These are phyloP conservation scores for Mesoclemmys tuberculata DNA, from an alignment of 2,113 vertebrate genomes.

Conservation along the genomic window DNA sequence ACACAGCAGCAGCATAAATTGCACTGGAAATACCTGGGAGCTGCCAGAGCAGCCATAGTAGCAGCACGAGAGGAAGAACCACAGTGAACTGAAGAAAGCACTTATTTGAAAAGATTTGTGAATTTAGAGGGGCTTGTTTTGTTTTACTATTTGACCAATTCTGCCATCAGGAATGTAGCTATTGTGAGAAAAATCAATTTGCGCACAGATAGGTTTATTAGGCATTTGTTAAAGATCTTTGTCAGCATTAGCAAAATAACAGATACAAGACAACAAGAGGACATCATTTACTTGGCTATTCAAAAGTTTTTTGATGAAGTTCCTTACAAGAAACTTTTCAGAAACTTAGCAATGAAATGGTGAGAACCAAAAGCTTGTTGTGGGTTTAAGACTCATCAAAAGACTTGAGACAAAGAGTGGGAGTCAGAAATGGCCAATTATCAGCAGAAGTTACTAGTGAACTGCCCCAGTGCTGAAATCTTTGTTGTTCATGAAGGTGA, in stretches of 20 bases:
- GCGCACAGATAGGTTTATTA: background rate
- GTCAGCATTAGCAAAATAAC: background rate
- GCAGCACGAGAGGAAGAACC: background rate
- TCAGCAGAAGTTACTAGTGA: background rate
- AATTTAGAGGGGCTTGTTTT: background rate
- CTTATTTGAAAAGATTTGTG: background rate
- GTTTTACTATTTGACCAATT: background rate
- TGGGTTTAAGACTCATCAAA: background rate
- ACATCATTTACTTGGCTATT: background rate
- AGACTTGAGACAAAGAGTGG: background rate
- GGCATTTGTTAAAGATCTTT: background rate
- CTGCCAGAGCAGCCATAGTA: background rate
- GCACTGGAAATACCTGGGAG: background rate
- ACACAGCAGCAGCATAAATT: background rate
- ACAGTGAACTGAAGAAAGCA: background rate
- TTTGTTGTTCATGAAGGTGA: background rate
- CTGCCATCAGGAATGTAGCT: background rate
- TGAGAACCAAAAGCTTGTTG: background rate
- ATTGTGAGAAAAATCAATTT: background rate
- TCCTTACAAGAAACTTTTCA: background rate
- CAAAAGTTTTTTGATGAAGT: background rate
- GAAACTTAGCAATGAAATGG: background rate
- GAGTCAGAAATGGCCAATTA: background rate
- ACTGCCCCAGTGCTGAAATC: background rate
- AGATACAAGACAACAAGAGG: background rate